Base-by-base conservation (phyloP, 2,797 vertebrate genomes). In the Acrocephalus scirpaceus region DNA sequence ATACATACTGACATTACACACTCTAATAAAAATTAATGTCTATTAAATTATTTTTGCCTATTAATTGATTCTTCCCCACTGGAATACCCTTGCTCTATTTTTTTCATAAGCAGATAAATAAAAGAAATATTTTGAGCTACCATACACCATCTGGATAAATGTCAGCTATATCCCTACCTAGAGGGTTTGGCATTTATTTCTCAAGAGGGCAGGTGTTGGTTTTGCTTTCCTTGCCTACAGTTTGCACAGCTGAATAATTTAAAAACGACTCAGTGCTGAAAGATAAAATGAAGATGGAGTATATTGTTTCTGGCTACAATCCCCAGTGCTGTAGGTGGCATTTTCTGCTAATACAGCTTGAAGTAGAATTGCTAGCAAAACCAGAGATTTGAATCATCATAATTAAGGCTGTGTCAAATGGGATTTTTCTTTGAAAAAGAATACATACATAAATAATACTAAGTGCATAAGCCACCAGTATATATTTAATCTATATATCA, bases 231-330 rank as follows among this genome's bases (percentile, higher is more conserved):
- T 95, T 96, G 75, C 85, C 95, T 93, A 74, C 67, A 91, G 78
- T 95, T 96, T 96, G 75, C 89, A 94, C 71, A 95, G 89, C 78
- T 97, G 93, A 96, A 92, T 95, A 96, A 96, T 96, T 96, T 89
- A 88, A 87, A 96, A 96, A 81, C 70, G 66, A 84, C 62, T 93
- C 70, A 3, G 79, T 66, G 77, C 58, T 84, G 93, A 95, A 96
- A 93, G 93, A 93, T 61, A 88, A 93, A 96, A 97, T 96, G 82
- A 96, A 95, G 93, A 93, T 86, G 91, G 93, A 93, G 86, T 79
- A 65, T 90, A 87, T 92, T 93, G 75, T 96, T 95, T 95, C 92
- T 94, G 93, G 93, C 86, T 94, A 85, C 69, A 95, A 36, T 95
- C 72, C 92, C 78, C 42, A 29, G 65, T 91, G 87, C 75, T 93